A percentile compares a stretch with the other conserved stretches of the same genome.
Conservation (phyloP, 1,140 invertebrate species). For the Drosophila kohkoa region DNA sequence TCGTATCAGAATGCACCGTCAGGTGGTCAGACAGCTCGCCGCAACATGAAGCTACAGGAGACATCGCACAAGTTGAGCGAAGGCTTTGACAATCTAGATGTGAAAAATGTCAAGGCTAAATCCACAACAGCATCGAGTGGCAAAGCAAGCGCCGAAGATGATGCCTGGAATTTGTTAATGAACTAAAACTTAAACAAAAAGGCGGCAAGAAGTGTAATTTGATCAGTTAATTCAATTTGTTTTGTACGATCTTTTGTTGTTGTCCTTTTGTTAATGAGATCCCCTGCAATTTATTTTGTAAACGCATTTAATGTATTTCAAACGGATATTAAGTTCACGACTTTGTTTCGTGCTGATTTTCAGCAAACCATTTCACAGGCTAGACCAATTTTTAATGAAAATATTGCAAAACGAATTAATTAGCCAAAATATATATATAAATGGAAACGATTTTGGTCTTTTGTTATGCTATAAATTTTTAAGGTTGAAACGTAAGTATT, state of each 20-base stretch:
- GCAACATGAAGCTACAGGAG: conserved; percentile 73
- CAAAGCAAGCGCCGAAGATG: conserved; percentile 85
- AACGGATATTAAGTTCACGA: conserved; percentile 53
- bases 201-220: conserved; percentile 37
- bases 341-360: conserved; percentile 27
- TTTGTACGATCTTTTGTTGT: conserved; percentile 62
- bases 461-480: too few relatives aligned
- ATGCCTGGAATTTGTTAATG: conserved; percentile 87
- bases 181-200: conserved; percentile 76
- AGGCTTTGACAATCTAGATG: conserved; percentile 85
- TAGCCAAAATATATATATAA: conserved; percentile 57
- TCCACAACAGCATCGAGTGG: conserved; percentile 54
- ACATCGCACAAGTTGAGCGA: conserved; percentile 83
- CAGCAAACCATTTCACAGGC: conserved; percentile 63
- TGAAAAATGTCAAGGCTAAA: conserved; percentile 82
- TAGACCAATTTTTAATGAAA: conserved; percentile 81
- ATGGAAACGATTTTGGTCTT: conserved; percentile 11
- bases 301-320: conserved; percentile 74
- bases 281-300: conserved; percentile 49
- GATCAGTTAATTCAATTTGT: conserved; percentile 52
- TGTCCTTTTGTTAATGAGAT: conserved; percentile 52
- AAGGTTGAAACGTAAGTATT: too few relatives aligned
- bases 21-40: conserved; percentile 56
- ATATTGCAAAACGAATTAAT: conserved; percentile 66
- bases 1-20: conserved; percentile 78